These are phyloP conservation scores for Flexamia atlantica DNA, from an alignment of 2,888 invertebrate genomes.

Conservation along the genomic window DNA sequence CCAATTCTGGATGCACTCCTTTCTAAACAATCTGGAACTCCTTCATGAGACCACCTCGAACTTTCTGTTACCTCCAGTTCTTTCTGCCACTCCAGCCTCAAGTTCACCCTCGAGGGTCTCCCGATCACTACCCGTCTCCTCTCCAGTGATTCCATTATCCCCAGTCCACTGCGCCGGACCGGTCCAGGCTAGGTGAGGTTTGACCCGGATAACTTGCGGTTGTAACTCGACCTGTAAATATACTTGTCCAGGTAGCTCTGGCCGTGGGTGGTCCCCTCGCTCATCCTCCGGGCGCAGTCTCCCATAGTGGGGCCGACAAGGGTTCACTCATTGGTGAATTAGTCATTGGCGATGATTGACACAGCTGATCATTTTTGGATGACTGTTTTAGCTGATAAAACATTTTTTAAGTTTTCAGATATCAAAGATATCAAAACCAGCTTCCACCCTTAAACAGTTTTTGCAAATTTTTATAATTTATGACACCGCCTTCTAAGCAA, in stretches of 20 bases:
- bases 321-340: not conserved
- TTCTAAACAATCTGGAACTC: too few species aligned
- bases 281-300: not conserved
- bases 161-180: conserved; percentile 16
- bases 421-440: too few species aligned
- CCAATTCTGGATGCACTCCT: too few species aligned
- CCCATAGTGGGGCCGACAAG: too few species aligned
- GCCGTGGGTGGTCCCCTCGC: conserved; percentile 24
- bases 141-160: conserved; percentile 3
- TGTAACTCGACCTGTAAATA: conserved; percentile 52
- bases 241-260: conserved; percentile 52
- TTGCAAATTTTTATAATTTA: too few species aligned
- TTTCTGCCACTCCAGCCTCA: not conserved
- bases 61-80: too few species aligned
- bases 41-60: too few species aligned
- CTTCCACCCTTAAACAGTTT: too few species aligned
- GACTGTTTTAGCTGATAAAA: too few species aligned
- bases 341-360: not conserved
- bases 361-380: too few species aligned
- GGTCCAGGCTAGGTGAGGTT: not conserved
- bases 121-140: not conserved
- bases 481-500: too few species aligned
- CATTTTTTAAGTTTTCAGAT: too few species aligned
- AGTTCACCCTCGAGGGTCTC: not conserved
- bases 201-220: conserved; percentile 51